Evolutionary conservation across 2,888 invertebrate species (phyloP), one percentile per base, ranked within the genome.

Genomic region (Octodonta nipae): DNA sequence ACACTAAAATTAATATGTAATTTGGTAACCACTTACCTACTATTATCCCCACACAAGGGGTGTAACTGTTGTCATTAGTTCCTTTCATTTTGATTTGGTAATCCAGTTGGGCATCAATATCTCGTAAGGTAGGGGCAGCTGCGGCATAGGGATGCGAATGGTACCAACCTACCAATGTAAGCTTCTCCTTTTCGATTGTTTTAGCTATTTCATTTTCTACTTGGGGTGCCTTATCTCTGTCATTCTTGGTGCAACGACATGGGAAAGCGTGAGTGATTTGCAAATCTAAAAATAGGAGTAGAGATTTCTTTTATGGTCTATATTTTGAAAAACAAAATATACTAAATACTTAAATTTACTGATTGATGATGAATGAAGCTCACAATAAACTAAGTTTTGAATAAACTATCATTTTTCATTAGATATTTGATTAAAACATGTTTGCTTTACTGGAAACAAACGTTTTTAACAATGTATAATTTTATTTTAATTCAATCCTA

Each of bases 81-180:
- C 92, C 92, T 49, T 89, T 84, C 85, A 93, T 86, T 55, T 81
- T 81, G 34, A 93, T 84, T 63, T 95, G 89, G 64, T 92, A 91
- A 51, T 92, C 91, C 42, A 95, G 65, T 61, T 95, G 93, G 35
- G 84, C 78, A 55, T 92, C 89, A 35, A 92, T 83, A 57, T 95
- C 93, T 32, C 86, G 67, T 36, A 75, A 70, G 50, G 81, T 89
- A 39, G 88, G 93, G 49, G 87, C 83, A 1, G 89, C 83, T 33
- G 85, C 80, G 43, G 82, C 79, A 32, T 78, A 75, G 0, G 91
- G 88, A 65, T 93, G 92, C 6, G 89, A 89, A 62, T 93, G 93
- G 63, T 92, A 93, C 92, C 92, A 93, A 5, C 93, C 92, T 3
- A 92, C 80, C 5, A 92, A 63, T 3, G 78, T 75, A 22, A 91